Evolutionary conservation across 1,140 invertebrate genomes (phyloP), one percentile per base, ranked within the genome.

Genomic region (Elysia chlorotica): DNA sequence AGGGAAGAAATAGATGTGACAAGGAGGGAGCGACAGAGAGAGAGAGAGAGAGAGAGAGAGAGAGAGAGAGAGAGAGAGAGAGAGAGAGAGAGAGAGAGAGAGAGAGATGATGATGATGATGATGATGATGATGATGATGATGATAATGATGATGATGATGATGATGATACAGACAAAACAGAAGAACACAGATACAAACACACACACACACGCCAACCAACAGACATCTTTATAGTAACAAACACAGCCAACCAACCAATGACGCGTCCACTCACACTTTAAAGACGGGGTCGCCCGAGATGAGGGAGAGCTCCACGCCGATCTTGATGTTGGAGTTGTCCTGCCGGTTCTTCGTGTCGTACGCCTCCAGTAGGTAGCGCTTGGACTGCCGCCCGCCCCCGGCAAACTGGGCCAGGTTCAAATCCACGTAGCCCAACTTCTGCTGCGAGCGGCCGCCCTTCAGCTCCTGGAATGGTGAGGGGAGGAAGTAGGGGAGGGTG

Each of bases 181-280:
- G 10, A 48, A 14, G 41, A 48, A 48, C 10, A 48, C 41, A 14
- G n/a, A 14, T 10, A 48, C 41, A 48, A 48, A 10, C 41, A 48
- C 41, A 48, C 10, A 14, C 10, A 48, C 41, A 48, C 41, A 48
- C 41, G n/a, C 41, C 37, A 37, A 66, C 38, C 33, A 35, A 57
- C 17, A 67, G 48, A 67, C 30, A 30, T n/a, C n/a, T n/a, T n/a
- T n/a, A n/a, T n/a, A n/a, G n/a, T n/a, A n/a, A n/a, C n/a, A n/a
- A n/a, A n/a, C n/a, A n/a, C n/a, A n/a, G n/a, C n/a, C n/a, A n/a
- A n/a, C n/a, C n/a, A n/a, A n/a, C n/a, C n/a, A n/a, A n/a, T n/a
- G n/a, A n/a, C n/a, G n/a, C n/a, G n/a, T n/a, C n/a, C 56, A 91
- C 93, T 92, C 88, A 98, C 96, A 96, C 96, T 94, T 98, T 98